A percentile compares a stretch with the other conserved stretches of the same genome.
phyloP scores from a whole-genome alignment of 2,888 invertebrate genomes.

The Bursaphelenchus okinawaensis region DNA sequence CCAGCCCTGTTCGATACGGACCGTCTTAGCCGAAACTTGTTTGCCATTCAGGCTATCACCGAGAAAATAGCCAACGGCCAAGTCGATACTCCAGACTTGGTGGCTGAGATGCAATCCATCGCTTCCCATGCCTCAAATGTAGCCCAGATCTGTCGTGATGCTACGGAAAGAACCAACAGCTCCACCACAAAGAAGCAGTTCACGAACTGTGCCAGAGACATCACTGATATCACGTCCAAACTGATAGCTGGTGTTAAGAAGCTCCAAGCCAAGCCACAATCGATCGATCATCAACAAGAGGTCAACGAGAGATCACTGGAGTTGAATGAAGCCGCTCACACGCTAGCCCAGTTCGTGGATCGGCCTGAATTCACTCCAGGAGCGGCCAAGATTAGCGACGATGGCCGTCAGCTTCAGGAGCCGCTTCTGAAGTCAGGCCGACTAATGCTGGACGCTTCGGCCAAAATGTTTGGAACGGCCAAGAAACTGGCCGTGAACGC shows the following conservation, averaged over 20 bases:
- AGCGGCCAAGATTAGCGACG: constrained; percentile 77
- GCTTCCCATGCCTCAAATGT: constrained; percentile 92
- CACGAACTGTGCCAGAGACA: constrained; percentile 92
- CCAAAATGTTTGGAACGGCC: constrained; percentile 79
- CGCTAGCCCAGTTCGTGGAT: constrained; percentile 83
- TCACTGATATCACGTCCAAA: constrained; percentile 87
- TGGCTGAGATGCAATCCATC: constrained; percentile 61
- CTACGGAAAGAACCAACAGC: constrained; percentile 80
- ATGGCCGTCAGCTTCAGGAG: constrained; percentile 75
- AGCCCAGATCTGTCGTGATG: constrained; percentile 87
- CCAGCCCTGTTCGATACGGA: constrained; percentile 83
- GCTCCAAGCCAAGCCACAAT: constrained; percentile 64
- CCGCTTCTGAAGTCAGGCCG: constrained; percentile 72
- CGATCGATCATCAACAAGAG: constrained; percentile 34
- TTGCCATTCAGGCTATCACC: constrained; percentile 84
- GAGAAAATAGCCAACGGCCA: constrained; percentile 58
- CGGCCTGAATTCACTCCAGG: constrained; percentile 86
- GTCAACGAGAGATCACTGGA: constrained; percentile 72
- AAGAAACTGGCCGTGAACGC: constrained; percentile 75
- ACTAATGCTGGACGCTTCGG: constrained; percentile 71
- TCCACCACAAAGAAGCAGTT: constrained; percentile 84
- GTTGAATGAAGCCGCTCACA: constrained; percentile 81
- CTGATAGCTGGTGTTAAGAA: constrained; percentile 88
- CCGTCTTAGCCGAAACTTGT: constrained; percentile 78
- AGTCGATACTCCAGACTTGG: constrained; percentile 33